Evolutionary conservation across 2,888 invertebrate genomes (phyloP).

Genomic region (Standfussiana lucernea): DNA sequence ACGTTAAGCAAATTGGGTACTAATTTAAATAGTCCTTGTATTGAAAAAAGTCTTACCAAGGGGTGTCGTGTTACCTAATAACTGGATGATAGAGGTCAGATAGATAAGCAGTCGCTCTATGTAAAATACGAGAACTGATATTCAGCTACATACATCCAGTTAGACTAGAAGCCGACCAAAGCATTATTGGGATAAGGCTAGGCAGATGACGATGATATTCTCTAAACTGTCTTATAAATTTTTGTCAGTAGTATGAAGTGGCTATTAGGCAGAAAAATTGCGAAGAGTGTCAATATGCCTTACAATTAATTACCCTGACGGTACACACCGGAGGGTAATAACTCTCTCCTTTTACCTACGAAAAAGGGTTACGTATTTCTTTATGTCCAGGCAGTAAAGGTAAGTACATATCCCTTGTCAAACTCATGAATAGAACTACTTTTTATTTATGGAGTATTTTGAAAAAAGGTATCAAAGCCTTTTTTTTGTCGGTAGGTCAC

Average conservation of each 20-base stretch:
- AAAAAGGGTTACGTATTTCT: background rate
- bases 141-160: background rate
- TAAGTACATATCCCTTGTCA: conserved; percentile 24
- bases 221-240: background rate
- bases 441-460: conserved; percentile 5
- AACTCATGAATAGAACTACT: conserved; percentile 11
- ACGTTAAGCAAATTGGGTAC: background rate
- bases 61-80: background rate
- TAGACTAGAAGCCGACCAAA: background rate
- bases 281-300: background rate
- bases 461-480: background rate
- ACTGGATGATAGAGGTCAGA: background rate
- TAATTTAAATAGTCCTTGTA: background rate
- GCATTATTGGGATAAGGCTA: no score
- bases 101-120: background rate
- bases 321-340: background rate
- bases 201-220: no score
- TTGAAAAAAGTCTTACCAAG: background rate
- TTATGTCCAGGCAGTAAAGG: background rate
- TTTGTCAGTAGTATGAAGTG: background rate
- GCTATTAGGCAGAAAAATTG: background rate
- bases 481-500: background rate
- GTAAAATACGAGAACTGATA: background rate
- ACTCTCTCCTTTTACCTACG: background rate
- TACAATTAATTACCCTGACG: background rate